Evolutionary conservation across 2,888 invertebrate genomes (phyloP), one percentile per base, ranked within the genome.

Genomic region (Melinaea marsaeus): DNA sequence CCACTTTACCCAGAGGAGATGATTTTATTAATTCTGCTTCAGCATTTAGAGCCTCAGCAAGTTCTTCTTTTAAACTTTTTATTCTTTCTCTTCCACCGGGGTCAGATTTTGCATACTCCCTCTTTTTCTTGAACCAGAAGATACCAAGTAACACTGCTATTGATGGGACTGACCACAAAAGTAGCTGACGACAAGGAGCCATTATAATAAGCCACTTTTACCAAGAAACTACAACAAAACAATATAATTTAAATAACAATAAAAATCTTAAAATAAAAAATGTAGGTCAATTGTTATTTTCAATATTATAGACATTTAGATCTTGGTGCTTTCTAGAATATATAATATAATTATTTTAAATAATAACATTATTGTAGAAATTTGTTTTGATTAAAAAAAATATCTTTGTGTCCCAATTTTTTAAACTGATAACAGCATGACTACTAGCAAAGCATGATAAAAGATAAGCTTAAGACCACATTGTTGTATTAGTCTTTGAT

Each of bases 61-160:
- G 80, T 74, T 91, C 91, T 71, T 90, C 86, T 79, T 87, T 82
- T 65, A 90, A 79, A 75, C 79, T 87, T 84, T 89, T 91, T 77
- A 88, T 81, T 73, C 78, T 86, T 80, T 88, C 89, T 84, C 90
- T 90, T 91, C 94, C 94, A 78, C 94, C 94, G 72, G 94, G 94
- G 93, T 95, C 95, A 94, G 93, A 93, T 92, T 92, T 93, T 83
- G 93, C 92, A 80, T 92, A 93, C 85, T 93, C 92, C 90, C 94
- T 93, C 92, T 94, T 95, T 91, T 94, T 95, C 90, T 93, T 94
- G 93, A 94, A 95, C 96, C 95, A 96, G 83, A 94, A 93, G 84
- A 95, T 93, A 76, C 95, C 95, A 85, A 96, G 91, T 78, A 95
- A 91, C 78, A 95, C 92, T 77, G 95, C 95, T 90, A 95, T 92